Conservation (phyloP, 2,797 vertebrate genomes). For the Esox lucius region DNA sequence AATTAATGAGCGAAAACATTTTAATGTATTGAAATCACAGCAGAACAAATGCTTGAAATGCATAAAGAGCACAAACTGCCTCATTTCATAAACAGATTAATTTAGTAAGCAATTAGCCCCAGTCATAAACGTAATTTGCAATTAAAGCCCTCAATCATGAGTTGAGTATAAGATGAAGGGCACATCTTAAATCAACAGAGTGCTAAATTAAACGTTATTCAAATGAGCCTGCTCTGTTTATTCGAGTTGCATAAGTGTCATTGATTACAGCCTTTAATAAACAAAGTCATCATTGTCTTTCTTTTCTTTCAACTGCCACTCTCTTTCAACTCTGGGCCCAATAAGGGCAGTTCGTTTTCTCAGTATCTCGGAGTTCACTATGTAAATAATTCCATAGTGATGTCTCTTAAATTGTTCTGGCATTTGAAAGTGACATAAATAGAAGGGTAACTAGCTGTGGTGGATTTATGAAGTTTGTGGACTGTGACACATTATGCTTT, state of each 20-base stretch:
- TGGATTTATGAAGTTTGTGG: neutral
- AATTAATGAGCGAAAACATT: neutral
- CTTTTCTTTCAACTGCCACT: neutral
- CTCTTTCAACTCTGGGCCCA: neutral
- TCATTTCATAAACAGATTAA: neutral
- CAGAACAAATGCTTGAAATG: neutral
- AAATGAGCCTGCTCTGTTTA: slow-evolving; percentile 2
- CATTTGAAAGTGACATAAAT: slow-evolving; percentile 1
- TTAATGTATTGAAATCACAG: neutral
- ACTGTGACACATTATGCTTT: no score
- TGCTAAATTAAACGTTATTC: neutral
- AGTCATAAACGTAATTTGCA: neutral
- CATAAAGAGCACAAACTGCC: neutral
- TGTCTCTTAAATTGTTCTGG: neutral
- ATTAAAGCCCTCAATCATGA: neutral
- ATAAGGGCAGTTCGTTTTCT: neutral
- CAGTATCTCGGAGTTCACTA: no score
- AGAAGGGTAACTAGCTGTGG: neutral
- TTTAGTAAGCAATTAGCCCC: neutral
- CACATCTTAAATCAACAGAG: neutral
- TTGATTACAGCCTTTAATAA: neutral
- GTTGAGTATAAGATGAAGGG: neutral
- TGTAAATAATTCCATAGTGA: neutral
- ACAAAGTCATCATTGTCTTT: neutral
- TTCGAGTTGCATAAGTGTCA: neutral